Evolutionary conservation across 2,797 vertebrate genomes (phyloP), one percentile per base, ranked within the genome.

Genomic region (Ara ararauna): DNA sequence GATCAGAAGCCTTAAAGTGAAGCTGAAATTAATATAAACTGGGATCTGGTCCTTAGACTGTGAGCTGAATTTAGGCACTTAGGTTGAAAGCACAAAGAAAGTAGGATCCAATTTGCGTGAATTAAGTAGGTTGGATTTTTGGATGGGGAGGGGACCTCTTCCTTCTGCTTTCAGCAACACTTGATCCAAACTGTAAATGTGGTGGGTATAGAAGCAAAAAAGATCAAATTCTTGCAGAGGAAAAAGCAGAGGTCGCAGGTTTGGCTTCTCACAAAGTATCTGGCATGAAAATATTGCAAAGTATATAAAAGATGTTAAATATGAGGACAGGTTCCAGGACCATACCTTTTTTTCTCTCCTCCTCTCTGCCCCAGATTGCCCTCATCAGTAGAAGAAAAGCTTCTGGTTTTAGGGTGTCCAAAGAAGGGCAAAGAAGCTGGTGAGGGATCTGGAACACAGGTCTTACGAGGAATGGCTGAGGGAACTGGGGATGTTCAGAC

Each of bases 371-470:
- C 20, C 15, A 18, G 15, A 18, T 23, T 81, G 6, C 5, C 34
- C 27, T 42, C 10, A 32, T 22, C 45, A 27, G 18, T 5, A 21
- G 50, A 70, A 22, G 9, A 50, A 62, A 79, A 44, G 1, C 7
- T 84, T 64, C 10, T 77, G 47, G 16, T 17, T 77, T 58, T 32
- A 11, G 47, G 45, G 29, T 18, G 4, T 60, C 54, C 32, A 72
- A 26, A 22, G 60, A 13, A 86, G 30, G 26, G 7, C 22, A 70
- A 9, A 0, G 0, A 27, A 64, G 30, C 34, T 79, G 80, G 32
- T 9, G 30, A 70, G n/a, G 72, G 45, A 27, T 3, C 56, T 89
- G 27, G 72, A 91, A 32, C 47, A 6, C 0, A 48, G 40, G n/a
- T n/a, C 14, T 58, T 60, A 11, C 3, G 20, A 61, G 45, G 66